phyloP scores from a whole-genome alignment of 2,888 invertebrate species.

The Dryobotodes eremita region DNA sequence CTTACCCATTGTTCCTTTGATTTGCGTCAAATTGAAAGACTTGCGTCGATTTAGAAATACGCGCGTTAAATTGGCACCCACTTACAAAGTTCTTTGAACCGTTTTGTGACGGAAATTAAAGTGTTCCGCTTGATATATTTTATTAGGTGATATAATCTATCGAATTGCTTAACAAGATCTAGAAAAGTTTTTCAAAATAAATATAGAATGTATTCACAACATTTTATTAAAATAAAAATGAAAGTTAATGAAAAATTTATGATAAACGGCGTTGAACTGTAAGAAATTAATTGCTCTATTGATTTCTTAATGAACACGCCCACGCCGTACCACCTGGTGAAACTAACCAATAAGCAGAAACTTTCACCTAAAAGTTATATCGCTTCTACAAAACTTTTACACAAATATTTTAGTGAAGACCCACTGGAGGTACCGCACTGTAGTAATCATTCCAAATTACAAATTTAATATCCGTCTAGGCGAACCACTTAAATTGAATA shows the following conservation, averaged over 20 bases:
- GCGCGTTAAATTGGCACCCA: conserved; percentile 52
- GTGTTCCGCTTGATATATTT: conserved; percentile 51
- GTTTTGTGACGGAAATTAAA: conserved; percentile 51
- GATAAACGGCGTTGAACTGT: background rate
- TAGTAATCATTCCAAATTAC: conserved; percentile 50
- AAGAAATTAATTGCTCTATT: conserved; percentile 3
- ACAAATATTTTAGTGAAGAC: background rate
- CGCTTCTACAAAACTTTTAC: background rate
- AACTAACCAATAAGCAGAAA: conserved; percentile 21
- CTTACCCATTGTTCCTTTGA: conserved; percentile 78
- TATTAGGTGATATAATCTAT: conserved; percentile 40
- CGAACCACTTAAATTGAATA: conserved; percentile 67
- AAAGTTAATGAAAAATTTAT: too few relatives aligned
- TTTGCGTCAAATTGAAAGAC: conserved; percentile 74
- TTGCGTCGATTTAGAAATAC: conserved; percentile 58
- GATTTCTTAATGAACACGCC: conserved; percentile 22
- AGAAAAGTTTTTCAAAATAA: background rate
- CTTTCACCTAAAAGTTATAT: background rate
- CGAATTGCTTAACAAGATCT: conserved; percentile 32
- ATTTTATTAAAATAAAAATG: background rate
- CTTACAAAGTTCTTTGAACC: conserved; percentile 46
- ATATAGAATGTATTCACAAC: background rate
- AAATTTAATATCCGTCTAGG: conserved; percentile 64
- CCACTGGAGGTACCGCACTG: background rate
- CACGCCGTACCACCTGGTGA: conserved; percentile 13